Conservation (phyloP, 1,140 invertebrate genomes). For the Ephestia elutella region DNA sequence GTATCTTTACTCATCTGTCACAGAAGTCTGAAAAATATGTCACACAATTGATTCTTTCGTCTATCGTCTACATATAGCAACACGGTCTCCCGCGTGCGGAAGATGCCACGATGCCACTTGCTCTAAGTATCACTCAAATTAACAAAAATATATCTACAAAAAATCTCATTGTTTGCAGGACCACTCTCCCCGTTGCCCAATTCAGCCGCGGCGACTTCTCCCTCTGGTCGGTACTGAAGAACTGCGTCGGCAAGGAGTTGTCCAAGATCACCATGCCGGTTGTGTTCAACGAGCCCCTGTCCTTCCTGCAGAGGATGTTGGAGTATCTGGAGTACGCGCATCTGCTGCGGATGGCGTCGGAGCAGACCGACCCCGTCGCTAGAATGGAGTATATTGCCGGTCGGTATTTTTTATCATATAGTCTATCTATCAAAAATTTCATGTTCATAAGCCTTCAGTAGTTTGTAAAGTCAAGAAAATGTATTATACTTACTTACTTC, state of each 20-base stretch:
- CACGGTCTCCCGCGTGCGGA: too few species aligned
- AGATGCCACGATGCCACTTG: too few species aligned
- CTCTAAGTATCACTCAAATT: too few species aligned
- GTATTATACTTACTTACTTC: too few species aligned
- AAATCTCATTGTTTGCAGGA: slow-evolving; percentile 74
- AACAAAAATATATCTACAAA: too few species aligned
- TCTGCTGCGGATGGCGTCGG: slow-evolving; percentile 85
- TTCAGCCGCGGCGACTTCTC: slow-evolving; percentile 92
- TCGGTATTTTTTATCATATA: slow-evolving; percentile 33
- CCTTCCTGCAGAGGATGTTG: slow-evolving; percentile 94
- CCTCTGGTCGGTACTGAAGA: slow-evolving; percentile 95
- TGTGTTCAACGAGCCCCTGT: slow-evolving; percentile 97
- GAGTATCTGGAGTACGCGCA: slow-evolving; percentile 96
- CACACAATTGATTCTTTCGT: too few species aligned
- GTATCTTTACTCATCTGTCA: too few species aligned
- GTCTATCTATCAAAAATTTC: too few species aligned
- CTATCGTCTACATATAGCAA: too few species aligned
- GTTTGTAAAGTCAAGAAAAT: too few species aligned
- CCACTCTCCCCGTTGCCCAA: slow-evolving; percentile 88
- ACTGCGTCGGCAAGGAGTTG: slow-evolving; percentile 95
- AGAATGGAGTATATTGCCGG: slow-evolving; percentile 83
- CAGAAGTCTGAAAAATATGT: too few species aligned
- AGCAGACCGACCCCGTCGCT: slow-evolving; percentile 83
- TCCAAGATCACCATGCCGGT: slow-evolving; percentile 99
- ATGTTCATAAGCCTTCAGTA: too few species aligned